Evolutionary conservation across 2,113 vertebrate species (phyloP).

Genomic region (Donacobius atricapilla): DNA sequence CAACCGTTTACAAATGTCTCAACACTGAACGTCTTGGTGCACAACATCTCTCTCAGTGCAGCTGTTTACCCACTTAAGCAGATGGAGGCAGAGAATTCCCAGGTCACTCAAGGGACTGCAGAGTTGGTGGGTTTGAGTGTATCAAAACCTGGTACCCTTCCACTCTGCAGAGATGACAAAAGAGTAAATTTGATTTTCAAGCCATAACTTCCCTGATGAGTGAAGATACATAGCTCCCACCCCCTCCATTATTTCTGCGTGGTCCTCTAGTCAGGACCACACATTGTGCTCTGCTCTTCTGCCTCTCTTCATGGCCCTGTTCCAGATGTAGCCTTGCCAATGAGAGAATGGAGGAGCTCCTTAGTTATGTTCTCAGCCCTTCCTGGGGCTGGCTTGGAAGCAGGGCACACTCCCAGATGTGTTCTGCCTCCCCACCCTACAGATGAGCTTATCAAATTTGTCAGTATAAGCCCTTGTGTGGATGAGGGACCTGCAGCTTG

Average conservation of each 20-base stretch:
- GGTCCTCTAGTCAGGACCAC: background rate
- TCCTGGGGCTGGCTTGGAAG: background rate
- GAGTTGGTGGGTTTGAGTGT: accelerated
- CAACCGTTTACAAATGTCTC: background rate
- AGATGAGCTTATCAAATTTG: too few relatives aligned
- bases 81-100: background rate
- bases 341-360: background rate
- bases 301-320: background rate
- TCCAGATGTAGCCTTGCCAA: background rate
- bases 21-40: background rate
- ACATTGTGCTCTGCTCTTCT: background rate
- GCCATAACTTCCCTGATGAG: background rate
- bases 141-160: background rate
- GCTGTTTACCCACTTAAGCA: background rate
- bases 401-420: accelerated
- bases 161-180: accelerated
- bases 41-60: background rate
- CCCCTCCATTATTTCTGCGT: accelerated
- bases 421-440: background rate
- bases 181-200: background rate
- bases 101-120: too few relatives aligned
- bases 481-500: background rate
- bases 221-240: background rate
- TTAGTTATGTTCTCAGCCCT: background rate
- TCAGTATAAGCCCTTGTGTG: background rate